These are phyloP conservation scores for Corythoichthys haematopterus DNA, from an alignment of 2,113 vertebrate species.

Conservation along the genomic window DNA sequence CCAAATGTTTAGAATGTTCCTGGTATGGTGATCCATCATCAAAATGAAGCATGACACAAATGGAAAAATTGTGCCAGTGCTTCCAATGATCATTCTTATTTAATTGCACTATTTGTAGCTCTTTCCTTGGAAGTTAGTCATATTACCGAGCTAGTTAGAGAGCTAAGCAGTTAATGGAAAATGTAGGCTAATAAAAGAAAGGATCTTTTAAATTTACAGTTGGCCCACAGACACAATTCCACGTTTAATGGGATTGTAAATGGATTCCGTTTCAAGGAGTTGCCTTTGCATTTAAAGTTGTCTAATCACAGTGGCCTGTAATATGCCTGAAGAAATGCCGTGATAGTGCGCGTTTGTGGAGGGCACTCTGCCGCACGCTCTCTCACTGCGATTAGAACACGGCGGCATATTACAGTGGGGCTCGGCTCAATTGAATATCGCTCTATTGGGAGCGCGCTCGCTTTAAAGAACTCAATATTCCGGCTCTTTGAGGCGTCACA, in stretches of 20 bases:
- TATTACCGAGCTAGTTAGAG: slow-evolving; percentile 43
- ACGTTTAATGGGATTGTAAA: slow-evolving; percentile 77
- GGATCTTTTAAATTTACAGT: slow-evolving; percentile 70
- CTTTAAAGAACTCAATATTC: slow-evolving; percentile 49
- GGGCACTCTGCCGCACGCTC: slow-evolving; percentile 62
- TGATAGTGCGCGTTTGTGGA: slow-evolving; percentile 55
- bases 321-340: slow-evolving; percentile 67
- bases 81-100: slow-evolving; percentile 46
- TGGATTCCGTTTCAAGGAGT: slow-evolving; percentile 72
- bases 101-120: slow-evolving; percentile 39
- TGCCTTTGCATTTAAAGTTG: slow-evolving; percentile 70
- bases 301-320: slow-evolving; percentile 72
- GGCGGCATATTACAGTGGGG: slow-evolving; percentile 60
- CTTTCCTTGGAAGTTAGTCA: slow-evolving; percentile 51
- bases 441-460: slow-evolving; percentile 50
- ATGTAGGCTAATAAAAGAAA: slow-evolving; percentile 42
- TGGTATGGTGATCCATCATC: slow-evolving; percentile 31
- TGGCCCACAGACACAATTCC: slow-evolving; percentile 74
- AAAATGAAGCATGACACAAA: slow-evolving; percentile 23
- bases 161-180: slow-evolving; percentile 47
- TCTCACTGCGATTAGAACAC: slow-evolving; percentile 68
- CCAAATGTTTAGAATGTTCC: slow-evolving; percentile 20
- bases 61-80: slow-evolving; percentile 27
- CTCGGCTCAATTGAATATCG: slow-evolving; percentile 54
- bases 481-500: slow-evolving; percentile 27